A percentile compares a stretch with the other conserved stretches of the same genome.
phyloP scores from a whole-genome alignment of 1,140 invertebrate species.

The Ridgeia piscesae region DNA sequence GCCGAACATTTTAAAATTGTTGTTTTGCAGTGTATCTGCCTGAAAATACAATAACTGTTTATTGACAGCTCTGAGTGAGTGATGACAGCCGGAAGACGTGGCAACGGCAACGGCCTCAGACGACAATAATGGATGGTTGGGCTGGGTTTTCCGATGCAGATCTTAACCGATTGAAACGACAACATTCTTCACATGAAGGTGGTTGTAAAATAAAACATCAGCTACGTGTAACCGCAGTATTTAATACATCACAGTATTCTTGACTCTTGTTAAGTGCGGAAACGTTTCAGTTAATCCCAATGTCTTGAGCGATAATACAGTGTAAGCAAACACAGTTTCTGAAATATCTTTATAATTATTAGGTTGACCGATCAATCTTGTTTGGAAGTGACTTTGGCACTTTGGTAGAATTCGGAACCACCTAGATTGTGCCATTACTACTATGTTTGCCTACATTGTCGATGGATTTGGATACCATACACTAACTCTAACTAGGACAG shows the following conservation, averaged over 20 bases:
- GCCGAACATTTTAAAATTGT: too few species aligned
- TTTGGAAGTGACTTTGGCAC: too few species aligned
- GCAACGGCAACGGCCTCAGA: not conserved
- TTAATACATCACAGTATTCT: not conserved
- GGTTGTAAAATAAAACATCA: not conserved
- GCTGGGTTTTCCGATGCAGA: conserved; percentile 16
- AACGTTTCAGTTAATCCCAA: not conserved
- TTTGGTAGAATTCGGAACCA: too few species aligned
- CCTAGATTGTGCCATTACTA: too few species aligned
- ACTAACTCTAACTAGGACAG: too few species aligned
- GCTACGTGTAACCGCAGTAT: not conserved
- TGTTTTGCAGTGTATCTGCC: not conserved
- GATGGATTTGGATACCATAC: too few species aligned
- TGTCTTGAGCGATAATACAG: not conserved
- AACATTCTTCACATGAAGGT: not conserved
- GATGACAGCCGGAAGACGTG: not conserved
- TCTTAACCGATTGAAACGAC: not conserved
- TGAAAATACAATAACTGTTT: not conserved
- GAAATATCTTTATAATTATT: too few species aligned
- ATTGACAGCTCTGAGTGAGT: not conserved
- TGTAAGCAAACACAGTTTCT: not conserved
- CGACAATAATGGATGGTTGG: not conserved
- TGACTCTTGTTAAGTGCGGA: not conserved
- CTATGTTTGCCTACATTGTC: too few species aligned
- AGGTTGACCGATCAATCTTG: too few species aligned